These are phyloP conservation scores for Amazona vittata DNA, from an alignment of 2,113 vertebrate genomes.

Conservation along the genomic window DNA sequence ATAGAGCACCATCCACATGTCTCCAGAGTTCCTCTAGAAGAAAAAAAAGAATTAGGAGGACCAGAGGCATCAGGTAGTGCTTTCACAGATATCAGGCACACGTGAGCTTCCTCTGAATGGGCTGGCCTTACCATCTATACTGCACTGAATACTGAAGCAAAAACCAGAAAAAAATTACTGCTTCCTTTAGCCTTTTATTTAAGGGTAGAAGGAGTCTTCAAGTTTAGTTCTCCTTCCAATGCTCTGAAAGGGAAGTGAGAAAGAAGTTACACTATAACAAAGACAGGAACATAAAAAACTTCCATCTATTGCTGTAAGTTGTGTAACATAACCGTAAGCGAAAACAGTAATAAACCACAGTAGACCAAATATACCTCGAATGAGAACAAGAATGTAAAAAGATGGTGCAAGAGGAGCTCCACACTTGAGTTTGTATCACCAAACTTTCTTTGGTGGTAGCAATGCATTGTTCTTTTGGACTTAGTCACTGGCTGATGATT, in stretches of 20 bases:
- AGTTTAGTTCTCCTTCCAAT: background rate
- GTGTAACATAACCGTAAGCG: background rate
- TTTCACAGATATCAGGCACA: background rate
- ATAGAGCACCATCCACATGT: background rate
- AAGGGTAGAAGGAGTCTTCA: background rate
- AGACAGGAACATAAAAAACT: background rate
- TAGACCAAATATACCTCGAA: background rate
- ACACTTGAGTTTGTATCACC: background rate
- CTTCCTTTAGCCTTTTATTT: background rate
- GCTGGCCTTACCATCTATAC: background rate
- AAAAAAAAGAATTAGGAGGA: background rate
- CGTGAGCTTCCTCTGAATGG: background rate
- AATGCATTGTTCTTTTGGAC: background rate
- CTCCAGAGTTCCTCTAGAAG: background rate
- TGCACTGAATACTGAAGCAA: background rate
- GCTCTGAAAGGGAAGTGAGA: background rate
- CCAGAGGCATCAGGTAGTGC: background rate
- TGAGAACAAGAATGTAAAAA: background rate
- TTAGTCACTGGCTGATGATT: background rate
- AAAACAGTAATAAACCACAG: background rate
- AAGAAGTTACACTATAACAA: background rate
- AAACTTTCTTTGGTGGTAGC: background rate
- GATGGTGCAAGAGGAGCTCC: background rate
- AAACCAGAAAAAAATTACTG: background rate
- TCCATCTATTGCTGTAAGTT: background rate